Conservation (phyloP, 1,140 invertebrate genomes). For the Anadara kagoshimensis region DNA sequence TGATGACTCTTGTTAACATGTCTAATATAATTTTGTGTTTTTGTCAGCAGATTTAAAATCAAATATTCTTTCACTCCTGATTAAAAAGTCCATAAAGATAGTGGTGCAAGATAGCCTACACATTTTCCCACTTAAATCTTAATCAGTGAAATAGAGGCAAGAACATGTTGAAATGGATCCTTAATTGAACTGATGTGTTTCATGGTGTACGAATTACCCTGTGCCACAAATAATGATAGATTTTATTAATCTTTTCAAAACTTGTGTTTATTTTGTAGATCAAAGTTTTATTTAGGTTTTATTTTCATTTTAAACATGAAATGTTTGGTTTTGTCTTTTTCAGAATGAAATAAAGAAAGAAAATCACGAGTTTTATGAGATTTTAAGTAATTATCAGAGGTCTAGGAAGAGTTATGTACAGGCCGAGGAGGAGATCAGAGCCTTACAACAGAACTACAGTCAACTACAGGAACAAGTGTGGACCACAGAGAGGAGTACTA, state of each 20-base stretch:
- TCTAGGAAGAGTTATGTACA: constrained; percentile 78
- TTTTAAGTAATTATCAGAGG: constrained; percentile 81
- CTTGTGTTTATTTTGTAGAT: neutral
- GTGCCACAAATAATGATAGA: no score
- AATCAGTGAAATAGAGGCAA: no score
- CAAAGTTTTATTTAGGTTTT: neutral
- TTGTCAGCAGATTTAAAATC: no score
- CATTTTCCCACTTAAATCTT: no score
- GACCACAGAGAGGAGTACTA: constrained; percentile 77
- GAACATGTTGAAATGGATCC: no score
- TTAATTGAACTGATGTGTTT: no score
- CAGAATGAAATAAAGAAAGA: constrained; percentile 67
- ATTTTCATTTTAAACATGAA: neutral
- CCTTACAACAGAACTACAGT: constrained; percentile 77
- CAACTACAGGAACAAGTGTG: constrained; percentile 77
- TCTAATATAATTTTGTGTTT: neutral
- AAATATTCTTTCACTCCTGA: no score
- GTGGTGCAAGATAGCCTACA: no score
- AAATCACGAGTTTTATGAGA: constrained; percentile 80
- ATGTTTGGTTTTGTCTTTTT: constrained; percentile 23
- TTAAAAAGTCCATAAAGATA: no score
- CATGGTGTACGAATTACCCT: no score
- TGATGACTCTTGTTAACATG: neutral
- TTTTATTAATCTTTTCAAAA: no score
- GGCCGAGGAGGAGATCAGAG: constrained; percentile 78